Conservation (phyloP, 2,113 vertebrate species). For the Suncus etruscus region DNA sequence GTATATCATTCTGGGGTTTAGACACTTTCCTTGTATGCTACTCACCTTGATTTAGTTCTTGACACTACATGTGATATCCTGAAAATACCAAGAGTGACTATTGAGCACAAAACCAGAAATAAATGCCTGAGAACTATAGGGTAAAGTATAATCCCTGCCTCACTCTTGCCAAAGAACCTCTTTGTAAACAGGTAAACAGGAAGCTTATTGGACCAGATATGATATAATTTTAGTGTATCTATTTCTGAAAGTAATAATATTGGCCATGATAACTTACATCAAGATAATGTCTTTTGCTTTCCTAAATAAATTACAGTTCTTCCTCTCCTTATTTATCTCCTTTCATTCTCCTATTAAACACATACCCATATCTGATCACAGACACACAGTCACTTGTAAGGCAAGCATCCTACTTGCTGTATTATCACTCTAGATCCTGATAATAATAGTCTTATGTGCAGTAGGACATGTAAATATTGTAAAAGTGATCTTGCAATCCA, state of each 20-base stretch:
- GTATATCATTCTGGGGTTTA: too few relatives aligned
- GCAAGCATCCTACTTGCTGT: not conserved
- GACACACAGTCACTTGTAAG: not conserved
- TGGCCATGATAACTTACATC: not conserved
- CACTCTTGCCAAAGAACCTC: too few relatives aligned
- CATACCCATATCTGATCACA: not conserved
- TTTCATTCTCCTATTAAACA: not conserved
- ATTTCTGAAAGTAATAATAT: constrained; percentile 5
- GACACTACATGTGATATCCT: too few relatives aligned
- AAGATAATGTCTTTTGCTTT: constrained; percentile 41
- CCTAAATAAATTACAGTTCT: constrained; percentile 15
- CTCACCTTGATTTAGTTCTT: too few relatives aligned
- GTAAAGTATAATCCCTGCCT: too few relatives aligned
- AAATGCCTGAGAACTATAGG: too few relatives aligned
- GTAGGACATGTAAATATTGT: not conserved
- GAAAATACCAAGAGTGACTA: too few relatives aligned
- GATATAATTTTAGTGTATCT: not conserved
- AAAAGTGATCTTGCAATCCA: not conserved
- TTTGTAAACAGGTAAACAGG: too few relatives aligned
- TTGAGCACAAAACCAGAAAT: too few relatives aligned
- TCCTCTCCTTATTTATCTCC: not conserved
- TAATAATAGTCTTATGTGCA: constrained; percentile 14
- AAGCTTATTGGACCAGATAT: too few relatives aligned
- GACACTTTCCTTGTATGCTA: too few relatives aligned
- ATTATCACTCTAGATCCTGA: not conserved